A percentile compares a stretch with the other conserved stretches of the same genome.
Evolutionary conservation across 2,797 vertebrate genomes (phyloP).

Genomic region (Vireo griseus): DNA sequence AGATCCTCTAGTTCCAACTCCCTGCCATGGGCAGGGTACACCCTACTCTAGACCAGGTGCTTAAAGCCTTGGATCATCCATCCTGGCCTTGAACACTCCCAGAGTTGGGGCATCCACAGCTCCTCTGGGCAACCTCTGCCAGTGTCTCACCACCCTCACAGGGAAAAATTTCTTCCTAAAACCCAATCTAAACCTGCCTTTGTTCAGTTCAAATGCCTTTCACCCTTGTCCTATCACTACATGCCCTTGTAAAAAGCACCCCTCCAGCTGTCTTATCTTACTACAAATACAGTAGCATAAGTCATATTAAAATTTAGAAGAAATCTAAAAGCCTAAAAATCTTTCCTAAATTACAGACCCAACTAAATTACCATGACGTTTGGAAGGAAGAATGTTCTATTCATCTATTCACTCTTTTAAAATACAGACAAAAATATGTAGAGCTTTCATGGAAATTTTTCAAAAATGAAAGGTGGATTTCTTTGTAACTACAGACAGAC

Average conservation of each 20-base stretch:
- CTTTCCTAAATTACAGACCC: not conserved
- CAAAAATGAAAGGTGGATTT: not conserved
- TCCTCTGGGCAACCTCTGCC: not conserved
- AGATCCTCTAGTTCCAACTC: accelerated
- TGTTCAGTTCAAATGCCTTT: not conserved
- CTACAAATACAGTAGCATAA: not conserved
- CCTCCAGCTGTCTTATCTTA: not conserved
- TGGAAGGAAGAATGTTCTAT: not conserved
- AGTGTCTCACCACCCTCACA: not conserved
- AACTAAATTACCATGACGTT: not conserved
- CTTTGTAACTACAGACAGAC: not conserved
- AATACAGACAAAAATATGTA: not conserved
- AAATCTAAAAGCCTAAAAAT: not conserved
- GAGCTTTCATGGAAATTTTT: not conserved
- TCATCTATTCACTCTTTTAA: not conserved
- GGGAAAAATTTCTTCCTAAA: not conserved
- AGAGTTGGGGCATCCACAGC: not conserved
- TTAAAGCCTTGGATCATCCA: not conserved
- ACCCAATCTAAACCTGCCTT: not conserved
- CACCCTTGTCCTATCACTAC: not conserved
- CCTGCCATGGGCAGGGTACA: not conserved
- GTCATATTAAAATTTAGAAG: not conserved
- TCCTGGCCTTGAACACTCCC: accelerated
- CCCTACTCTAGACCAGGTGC: accelerated
- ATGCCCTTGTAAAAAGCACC: accelerated